Evolutionary conservation across 2,888 invertebrate species (phyloP), one percentile per base, ranked within the genome.

Genomic region (Lepidocyrtinus sp.): DNA sequence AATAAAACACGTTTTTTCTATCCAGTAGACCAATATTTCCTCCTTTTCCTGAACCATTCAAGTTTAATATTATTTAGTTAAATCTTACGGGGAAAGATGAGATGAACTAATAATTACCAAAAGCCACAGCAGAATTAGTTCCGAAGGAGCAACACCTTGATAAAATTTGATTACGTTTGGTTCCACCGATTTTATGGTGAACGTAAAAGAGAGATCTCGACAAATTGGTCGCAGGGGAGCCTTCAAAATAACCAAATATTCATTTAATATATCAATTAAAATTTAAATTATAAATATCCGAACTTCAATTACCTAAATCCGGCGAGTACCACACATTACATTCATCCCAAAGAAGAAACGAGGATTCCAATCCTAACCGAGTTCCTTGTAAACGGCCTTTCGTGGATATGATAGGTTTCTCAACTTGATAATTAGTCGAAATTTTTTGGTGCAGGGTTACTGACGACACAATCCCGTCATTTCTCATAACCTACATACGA

Each of bases 291-390:
- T n/a, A n/a, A n/a, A n/a, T n/a, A n/a, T n/a, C n/a, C n/a, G n/a
- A n/a, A n/a, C n/a, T n/a, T n/a, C n/a, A n/a, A n/a, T 63, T 61
- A 82, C 82, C 83, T 22, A 62, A 27, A 27, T 78, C 55, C 17
- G 45, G 50, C 0, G 82, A 83, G 62, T 84, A 84, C 85, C 85
- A 85, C 26, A 85, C 80, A 21, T 26, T 82, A 21, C 85, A 85
- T 5, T 82, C 61, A 65, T 85, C 85, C 85, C 85, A 85, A 15
- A 84, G 36, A 1, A 84, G 25, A 50, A 84, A 77, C 0, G 83
- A 83, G 2, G 71, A 68, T 50, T 85, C 84, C 62, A 81, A 70
- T 21, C 81, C 83, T 17, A 85, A 67, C 12, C 82, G 50, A 24
- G 50, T n/a, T 50, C 82, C 79, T 64, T 83, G 83, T 1, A 83